Conservation (phyloP, 2,888 invertebrate genomes). For the Nineta flava region DNA sequence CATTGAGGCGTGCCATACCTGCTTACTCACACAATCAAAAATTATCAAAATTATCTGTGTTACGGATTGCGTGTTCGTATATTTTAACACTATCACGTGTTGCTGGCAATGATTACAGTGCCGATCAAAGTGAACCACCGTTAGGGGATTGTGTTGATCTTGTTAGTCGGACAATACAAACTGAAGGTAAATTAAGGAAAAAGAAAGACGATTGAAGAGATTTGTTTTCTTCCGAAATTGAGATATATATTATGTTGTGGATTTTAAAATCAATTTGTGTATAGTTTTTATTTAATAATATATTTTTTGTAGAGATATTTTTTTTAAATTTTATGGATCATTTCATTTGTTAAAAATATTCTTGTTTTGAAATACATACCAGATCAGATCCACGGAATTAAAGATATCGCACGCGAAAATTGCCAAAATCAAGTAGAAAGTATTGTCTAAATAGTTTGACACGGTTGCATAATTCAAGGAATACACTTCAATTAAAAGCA, state of each 20-base stretch:
- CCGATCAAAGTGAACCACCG: conserved; percentile 40
- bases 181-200: conserved; percentile 76
- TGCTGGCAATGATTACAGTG: conserved; percentile 50
- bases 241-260: no score
- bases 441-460: no score
- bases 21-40: conserved; percentile 88
- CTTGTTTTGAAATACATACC: no score
- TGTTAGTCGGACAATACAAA: conserved; percentile 84
- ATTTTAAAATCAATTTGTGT: conserved; percentile 15
- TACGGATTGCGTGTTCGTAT: conserved; percentile 87
- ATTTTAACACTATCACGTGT: conserved; percentile 72
- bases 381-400: no score
- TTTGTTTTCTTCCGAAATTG: no score
- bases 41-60: conserved; percentile 79
- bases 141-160: conserved; percentile 66
- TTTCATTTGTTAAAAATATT: not conserved
- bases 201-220: conserved; percentile 51
- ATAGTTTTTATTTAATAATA: not conserved
- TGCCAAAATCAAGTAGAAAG: no score
- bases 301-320: not conserved
- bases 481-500: no score
- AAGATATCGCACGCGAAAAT: no score
- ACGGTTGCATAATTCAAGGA: no score
- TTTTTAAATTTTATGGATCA: not conserved
- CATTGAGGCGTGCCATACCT: conserved; percentile 67